Conservation (phyloP, 2,113 vertebrate species). For the Rhinopomastus cyanomelas region DNA sequence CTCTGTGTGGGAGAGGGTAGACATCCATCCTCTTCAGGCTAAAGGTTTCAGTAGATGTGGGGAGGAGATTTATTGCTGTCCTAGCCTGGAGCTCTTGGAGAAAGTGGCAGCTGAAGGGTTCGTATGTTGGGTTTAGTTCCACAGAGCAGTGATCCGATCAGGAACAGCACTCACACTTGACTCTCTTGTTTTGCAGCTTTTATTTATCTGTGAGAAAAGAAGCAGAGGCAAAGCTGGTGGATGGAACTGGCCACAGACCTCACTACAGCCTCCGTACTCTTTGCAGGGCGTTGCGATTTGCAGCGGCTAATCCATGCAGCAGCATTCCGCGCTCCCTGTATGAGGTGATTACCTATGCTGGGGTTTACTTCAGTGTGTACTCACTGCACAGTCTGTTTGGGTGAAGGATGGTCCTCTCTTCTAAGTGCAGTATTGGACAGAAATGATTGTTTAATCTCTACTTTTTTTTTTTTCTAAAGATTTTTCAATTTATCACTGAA, state of each 20-base stretch:
- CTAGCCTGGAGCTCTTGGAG: neutral
- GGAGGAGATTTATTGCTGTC: neutral
- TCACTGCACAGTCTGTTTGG: neutral
- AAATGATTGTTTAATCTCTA: neutral
- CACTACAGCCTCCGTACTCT: conserved; percentile 95
- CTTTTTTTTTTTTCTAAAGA: neutral
- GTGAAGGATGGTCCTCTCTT: neutral
- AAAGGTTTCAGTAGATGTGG: neutral
- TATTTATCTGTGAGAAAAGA: conserved; percentile 88
- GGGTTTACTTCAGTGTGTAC: neutral
- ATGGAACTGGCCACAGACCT: conserved; percentile 91
- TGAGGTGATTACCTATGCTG: conserved; percentile 79
- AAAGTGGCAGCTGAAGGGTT: neutral
- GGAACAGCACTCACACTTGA: neutral
- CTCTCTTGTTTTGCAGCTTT: conserved; percentile 79
- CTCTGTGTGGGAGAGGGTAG: neutral
- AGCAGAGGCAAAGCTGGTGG: conserved; percentile 81
- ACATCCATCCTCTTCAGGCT: neutral
- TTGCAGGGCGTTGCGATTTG: conserved; percentile 90
- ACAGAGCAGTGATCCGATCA: neutral
- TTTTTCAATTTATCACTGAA: neutral
- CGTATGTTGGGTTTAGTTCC: neutral
- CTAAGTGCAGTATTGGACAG: neutral
- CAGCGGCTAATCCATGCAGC: conserved; percentile 84
- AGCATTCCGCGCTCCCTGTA: conserved; percentile 90